phyloP scores from a whole-genome alignment of 2,113 vertebrate genomes.

The Hiodon tergisus region DNA sequence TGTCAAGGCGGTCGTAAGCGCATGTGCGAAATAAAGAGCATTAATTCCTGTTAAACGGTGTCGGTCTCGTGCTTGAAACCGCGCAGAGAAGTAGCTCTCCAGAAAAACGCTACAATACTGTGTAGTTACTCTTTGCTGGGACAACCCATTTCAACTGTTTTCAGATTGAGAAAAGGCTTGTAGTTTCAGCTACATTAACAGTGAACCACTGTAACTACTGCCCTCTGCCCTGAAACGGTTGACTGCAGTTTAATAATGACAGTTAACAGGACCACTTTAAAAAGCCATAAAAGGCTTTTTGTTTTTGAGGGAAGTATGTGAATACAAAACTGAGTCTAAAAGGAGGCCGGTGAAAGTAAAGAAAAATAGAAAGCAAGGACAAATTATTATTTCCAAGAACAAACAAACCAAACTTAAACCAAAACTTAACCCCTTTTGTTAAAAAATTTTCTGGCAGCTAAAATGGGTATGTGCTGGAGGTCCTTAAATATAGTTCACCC shows the following conservation, averaged over 20 bases:
- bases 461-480: background rate
- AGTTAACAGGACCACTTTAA: background rate
- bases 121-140: no score
- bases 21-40: no score
- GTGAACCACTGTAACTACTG: background rate
- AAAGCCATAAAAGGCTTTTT: background rate
- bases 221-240: background rate
- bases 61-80: no score
- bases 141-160: background rate
- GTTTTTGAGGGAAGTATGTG: background rate
- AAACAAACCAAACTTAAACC: background rate
- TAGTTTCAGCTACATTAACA: background rate
- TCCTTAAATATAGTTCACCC: constrained; percentile 16
- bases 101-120: no score
- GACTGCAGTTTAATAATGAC: background rate
- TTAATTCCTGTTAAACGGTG: no score
- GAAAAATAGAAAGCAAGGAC: background rate
- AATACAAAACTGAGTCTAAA: background rate
- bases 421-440: background rate
- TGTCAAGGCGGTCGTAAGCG: no score
- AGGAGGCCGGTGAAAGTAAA: background rate
- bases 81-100: no score
- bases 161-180: background rate
- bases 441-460: background rate
- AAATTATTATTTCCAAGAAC: background rate